Percentiles rank a stretch among this genome's conserved stretches.
phyloP scores from a whole-genome alignment of 1,140 invertebrate species.

The Drosophila repleta region DNA sequence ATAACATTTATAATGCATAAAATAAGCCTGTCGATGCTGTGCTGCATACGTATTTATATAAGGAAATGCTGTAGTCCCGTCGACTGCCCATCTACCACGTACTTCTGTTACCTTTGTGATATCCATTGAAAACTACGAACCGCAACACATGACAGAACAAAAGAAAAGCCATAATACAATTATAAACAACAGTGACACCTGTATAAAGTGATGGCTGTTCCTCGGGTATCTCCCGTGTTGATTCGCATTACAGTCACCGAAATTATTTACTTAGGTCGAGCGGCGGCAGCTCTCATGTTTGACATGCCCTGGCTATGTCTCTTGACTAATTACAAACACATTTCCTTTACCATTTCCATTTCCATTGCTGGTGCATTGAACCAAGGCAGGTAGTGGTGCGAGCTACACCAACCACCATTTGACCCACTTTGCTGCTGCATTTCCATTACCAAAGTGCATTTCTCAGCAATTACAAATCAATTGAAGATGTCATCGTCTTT shows the following conservation, averaged over 20 bases:
- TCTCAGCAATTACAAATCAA: conserved; percentile 61
- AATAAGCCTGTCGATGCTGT: not conserved
- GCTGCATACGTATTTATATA: not conserved
- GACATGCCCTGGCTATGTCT: conserved; percentile 28
- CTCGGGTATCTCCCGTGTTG: conserved; percentile 19
- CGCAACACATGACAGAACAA: conserved; percentile 40
- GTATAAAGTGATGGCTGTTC: conserved; percentile 52
- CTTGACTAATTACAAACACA: conserved; percentile 26
- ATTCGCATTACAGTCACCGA: conserved; percentile 46
- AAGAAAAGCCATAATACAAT: conserved; percentile 27
- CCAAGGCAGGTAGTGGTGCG: conserved; percentile 53
- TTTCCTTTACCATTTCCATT: not conserved
- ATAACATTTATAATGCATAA: not conserved
- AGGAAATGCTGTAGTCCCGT: conserved; percentile 26
- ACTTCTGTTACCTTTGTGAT: conserved; percentile 18
- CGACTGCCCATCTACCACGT: conserved; percentile 26
- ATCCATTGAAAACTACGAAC: conserved; percentile 24
- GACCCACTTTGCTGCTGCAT: conserved; percentile 58
- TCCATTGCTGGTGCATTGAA: conserved; percentile 50
- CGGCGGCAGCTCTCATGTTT: conserved; percentile 34
- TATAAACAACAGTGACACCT: conserved; percentile 39
- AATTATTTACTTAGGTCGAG: conserved; percentile 57
- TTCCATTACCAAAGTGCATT: conserved; percentile 36
- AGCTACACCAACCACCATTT: conserved; percentile 24
- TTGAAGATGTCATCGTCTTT: conserved; percentile 62